Percentiles rank a stretch among this genome's conserved stretches.
These are phyloP conservation scores for Candidula unifasciata DNA, from an alignment of 2,888 invertebrate genomes.

Conservation along the genomic window DNA sequence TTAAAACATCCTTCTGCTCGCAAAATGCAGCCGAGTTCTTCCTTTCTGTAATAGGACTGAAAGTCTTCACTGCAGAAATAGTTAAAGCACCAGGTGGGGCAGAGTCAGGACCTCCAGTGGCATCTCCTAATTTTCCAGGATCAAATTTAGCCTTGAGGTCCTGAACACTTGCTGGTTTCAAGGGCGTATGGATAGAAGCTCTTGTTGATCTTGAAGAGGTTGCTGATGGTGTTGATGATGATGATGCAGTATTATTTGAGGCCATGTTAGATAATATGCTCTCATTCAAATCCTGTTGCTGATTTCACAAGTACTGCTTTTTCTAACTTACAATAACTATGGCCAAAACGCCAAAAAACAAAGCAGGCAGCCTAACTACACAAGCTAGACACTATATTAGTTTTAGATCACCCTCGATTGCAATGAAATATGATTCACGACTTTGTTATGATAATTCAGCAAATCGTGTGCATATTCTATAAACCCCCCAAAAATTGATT, in stretches of 20 bases:
- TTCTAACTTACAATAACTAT: background rate
- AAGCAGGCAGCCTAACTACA: background rate
- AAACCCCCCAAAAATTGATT: background rate
- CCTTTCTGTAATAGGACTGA: conserved; percentile 12
- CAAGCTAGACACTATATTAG: background rate
- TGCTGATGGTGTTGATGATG: conserved; percentile 23
- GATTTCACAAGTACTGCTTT: background rate
- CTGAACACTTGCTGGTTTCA: conserved; percentile 61
- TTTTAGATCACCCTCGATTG: background rate
- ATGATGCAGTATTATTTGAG: conserved; percentile 31
- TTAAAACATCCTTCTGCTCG: background rate
- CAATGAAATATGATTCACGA: background rate
- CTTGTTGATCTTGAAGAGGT: conserved; percentile 37
- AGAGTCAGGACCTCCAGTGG: background rate
- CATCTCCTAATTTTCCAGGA: conserved; percentile 44
- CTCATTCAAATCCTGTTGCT: background rate
- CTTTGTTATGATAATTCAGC: background rate
- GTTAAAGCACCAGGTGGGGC: background rate
- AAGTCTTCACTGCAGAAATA: background rate
- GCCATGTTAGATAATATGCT: conserved; percentile 27
- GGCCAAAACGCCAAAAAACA: no score
- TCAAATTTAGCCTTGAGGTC: conserved; percentile 64
- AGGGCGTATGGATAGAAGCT: conserved; percentile 55
- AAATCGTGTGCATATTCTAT: background rate
- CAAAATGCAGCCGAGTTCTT: background rate